Base-by-base conservation (phyloP, 37 sponge, comb jelly and placozoan species). In the Beroe forskalii region DNA sequence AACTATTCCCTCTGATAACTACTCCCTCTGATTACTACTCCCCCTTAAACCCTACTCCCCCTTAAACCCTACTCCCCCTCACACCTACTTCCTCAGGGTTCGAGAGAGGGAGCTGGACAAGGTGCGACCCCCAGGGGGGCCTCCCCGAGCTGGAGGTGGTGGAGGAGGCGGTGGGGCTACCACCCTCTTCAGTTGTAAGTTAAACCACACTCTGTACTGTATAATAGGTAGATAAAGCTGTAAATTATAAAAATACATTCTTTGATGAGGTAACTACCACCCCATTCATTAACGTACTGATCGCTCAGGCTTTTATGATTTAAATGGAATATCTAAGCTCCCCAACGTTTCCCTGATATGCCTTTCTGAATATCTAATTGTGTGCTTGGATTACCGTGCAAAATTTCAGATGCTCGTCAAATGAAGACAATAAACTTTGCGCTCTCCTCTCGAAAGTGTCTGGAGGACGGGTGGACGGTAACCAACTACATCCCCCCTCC, bases 341-440 rank as follows among this genome's bases (percentile, higher is more conserved):
- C n/a, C n/a, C n/a, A n/a, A n/a, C n/a, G n/a, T n/a, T n/a, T n/a
- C n/a, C n/a, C n/a, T n/a, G n/a, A n/a, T n/a, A n/a, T n/a, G n/a
- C n/a, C n/a, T n/a, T n/a, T n/a, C n/a, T n/a, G n/a, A n/a, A n/a
- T n/a, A n/a, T n/a, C n/a, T n/a, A n/a, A n/a, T n/a, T n/a, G n/a
- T n/a, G n/a, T n/a, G n/a, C n/a, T n/a, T n/a, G n/a, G n/a, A n/a
- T n/a, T n/a, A n/a, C n/a, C n/a, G n/a, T n/a, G n/a, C n/a, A n/a
- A n/a, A 8, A 89, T 90, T 90, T 66, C 90, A 90, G 90, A 66
- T 62, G 62, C 90, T 90, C 90, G 90, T 2, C 90, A 90, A n/a
- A 90, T 90, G 64, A 90, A 90, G 67, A 90, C 90, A 62, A 90
- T 90, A 62, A 90, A 90, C 41, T 90, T 66, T 25, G 67, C 90